Conservation (phyloP, 2,888 invertebrate genomes). For the Philaethria dido region DNA sequence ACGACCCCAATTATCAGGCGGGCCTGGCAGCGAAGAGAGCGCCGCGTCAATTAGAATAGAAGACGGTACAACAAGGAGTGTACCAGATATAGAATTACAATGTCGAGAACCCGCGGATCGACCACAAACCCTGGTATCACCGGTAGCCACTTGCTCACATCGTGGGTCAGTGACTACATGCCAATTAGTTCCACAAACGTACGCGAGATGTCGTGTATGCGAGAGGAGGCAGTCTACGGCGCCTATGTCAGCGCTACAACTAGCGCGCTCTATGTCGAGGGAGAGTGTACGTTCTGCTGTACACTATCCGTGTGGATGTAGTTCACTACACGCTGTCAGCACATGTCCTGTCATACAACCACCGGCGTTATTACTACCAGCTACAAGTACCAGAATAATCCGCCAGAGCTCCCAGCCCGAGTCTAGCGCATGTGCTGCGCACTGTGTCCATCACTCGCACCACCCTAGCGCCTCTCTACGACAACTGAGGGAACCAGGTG, state of each 20-base stretch:
- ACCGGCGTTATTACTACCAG: slow-evolving; percentile 89
- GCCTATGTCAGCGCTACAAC: slow-evolving; percentile 88
- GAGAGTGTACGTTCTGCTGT: slow-evolving; percentile 90
- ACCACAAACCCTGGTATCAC: slow-evolving; percentile 81
- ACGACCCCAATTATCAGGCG: slow-evolving; percentile 87
- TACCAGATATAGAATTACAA: slow-evolving; percentile 92
- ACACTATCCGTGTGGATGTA: slow-evolving; percentile 86
- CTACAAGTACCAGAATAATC: slow-evolving; percentile 91
- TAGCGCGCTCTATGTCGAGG: slow-evolving; percentile 93
- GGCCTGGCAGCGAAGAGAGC: slow-evolving; percentile 91
- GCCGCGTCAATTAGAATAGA: slow-evolving; percentile 85
- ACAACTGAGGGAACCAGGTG: slow-evolving; percentile 91
- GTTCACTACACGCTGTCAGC: slow-evolving; percentile 79
- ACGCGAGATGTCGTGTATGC: slow-evolving; percentile 87
- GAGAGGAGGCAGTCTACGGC: slow-evolving; percentile 93
- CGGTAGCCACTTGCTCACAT: slow-evolving; percentile 83
- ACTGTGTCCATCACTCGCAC: slow-evolving; percentile 86
- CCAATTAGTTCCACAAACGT: slow-evolving; percentile 86
- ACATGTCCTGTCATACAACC: slow-evolving; percentile 88
- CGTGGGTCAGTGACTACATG: slow-evolving; percentile 86
- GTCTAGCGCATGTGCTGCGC: slow-evolving; percentile 86
- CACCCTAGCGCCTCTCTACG: slow-evolving; percentile 93
- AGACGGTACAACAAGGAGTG: slow-evolving; percentile 88
- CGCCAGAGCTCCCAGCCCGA: slow-evolving; percentile 95
- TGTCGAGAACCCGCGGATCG: slow-evolving; percentile 85